Percentiles rank a stretch among this genome's conserved stretches.
These are phyloP conservation scores for Ispidina picta DNA, from an alignment of 2,797 vertebrate species.

Conservation along the genomic window DNA sequence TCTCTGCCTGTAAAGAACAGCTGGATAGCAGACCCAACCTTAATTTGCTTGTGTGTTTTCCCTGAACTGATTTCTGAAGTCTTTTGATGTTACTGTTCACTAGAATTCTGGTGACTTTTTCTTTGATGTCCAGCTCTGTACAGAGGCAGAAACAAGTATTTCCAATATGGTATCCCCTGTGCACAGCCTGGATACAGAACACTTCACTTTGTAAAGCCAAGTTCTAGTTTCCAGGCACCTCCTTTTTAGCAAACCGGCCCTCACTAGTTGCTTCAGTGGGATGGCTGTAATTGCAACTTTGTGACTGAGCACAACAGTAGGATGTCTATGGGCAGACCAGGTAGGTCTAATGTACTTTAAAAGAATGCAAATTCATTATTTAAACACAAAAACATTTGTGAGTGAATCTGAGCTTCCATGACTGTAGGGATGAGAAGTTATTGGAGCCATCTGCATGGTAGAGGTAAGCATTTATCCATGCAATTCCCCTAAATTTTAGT, in stretches of 20 bases:
- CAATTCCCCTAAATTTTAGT: not conserved
- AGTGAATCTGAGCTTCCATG: not conserved
- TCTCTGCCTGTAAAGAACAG: not conserved
- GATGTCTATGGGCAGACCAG: not conserved
- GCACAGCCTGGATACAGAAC: not conserved
- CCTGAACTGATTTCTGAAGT: not conserved
- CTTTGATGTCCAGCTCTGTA: not conserved
- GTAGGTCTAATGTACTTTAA: not conserved
- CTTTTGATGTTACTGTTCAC: constrained; percentile 4
- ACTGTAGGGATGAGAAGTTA: not conserved
- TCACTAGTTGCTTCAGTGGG: not conserved
- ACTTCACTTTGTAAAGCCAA: not conserved
- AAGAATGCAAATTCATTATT: not conserved
- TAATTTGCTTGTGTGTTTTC: not conserved
- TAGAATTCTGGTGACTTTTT: not conserved
- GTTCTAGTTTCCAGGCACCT: not conserved
- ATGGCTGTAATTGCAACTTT: not conserved
- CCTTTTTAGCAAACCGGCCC: not conserved
- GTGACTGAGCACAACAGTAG: not conserved
- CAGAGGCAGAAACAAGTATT: not conserved
- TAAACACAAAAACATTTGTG: not conserved
- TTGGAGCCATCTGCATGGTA: not conserved
- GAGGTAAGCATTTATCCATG: constrained; percentile 5
- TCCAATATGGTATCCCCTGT: not conserved
- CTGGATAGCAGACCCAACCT: not conserved